phyloP scores from a whole-genome alignment of 2,113 vertebrate species.

The Ovibos moschatus region DNA sequence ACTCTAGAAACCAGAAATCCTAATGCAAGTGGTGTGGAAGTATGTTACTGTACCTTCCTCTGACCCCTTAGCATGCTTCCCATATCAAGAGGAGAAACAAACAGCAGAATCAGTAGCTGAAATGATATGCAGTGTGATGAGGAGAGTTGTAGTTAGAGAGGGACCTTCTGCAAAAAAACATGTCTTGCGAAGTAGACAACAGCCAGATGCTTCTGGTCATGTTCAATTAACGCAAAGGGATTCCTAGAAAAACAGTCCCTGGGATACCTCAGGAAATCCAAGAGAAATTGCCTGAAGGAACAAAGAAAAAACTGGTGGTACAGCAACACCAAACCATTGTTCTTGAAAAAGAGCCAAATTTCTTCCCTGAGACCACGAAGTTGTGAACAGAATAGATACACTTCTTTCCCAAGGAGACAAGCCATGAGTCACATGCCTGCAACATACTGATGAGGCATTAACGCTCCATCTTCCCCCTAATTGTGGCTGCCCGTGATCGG shows the following conservation, averaged over 20 bases:
- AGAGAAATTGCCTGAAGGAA: constrained; percentile 59
- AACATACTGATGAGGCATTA: constrained; percentile 69
- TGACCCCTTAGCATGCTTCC: neutral
- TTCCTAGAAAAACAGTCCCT: constrained; percentile 50
- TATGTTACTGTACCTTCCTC: neutral
- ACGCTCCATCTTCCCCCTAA: constrained; percentile 23
- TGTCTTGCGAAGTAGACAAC: constrained; percentile 42
- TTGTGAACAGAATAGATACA: constrained; percentile 59
- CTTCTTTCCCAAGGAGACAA: constrained; percentile 57
- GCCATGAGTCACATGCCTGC: constrained; percentile 59
- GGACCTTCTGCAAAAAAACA: constrained; percentile 13
- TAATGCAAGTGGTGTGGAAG: neutral
- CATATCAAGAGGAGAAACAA: neutral
- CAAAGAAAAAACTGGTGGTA: constrained; percentile 49
- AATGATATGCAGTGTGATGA: constrained; percentile 54
- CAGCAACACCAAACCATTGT: constrained; percentile 48
- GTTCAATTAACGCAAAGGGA: constrained; percentile 53
- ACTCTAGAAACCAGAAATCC: neutral
- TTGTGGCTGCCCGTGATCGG: constrained; percentile 35
- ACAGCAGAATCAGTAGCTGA: constrained; percentile 28
- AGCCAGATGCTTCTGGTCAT: constrained; percentile 67
- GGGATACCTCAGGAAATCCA: constrained; percentile 58
- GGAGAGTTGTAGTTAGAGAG: constrained; percentile 29
- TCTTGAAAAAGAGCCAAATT: constrained; percentile 69
- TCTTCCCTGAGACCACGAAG: constrained; percentile 60